Percentiles rank a stretch among this genome's conserved stretches.
phyloP scores from a whole-genome alignment of 2,888 invertebrate genomes.

The Apamea monoglypha region DNA sequence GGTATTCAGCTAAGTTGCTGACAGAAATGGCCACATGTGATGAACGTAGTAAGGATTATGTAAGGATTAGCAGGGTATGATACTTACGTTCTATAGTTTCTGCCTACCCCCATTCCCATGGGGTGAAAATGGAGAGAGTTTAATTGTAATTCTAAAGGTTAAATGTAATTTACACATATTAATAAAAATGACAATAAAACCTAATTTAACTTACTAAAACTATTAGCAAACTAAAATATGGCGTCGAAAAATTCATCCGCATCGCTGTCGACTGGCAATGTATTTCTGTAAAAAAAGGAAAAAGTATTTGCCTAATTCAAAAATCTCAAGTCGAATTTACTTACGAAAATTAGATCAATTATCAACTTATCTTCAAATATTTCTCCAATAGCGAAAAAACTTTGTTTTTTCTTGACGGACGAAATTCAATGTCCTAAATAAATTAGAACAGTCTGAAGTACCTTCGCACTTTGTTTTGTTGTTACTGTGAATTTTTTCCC shows the following conservation, averaged over 20 bases:
- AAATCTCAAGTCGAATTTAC: background rate
- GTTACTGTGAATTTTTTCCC: background rate
- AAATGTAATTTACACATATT: too few species aligned
- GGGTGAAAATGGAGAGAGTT: background rate
- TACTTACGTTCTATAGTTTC: background rate
- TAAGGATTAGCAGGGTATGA: background rate
- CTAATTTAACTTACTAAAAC: background rate
- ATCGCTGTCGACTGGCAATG: background rate
- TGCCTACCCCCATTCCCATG: background rate
- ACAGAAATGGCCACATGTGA: background rate
- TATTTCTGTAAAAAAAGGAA: background rate
- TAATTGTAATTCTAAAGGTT: too few species aligned
- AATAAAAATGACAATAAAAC: background rate
- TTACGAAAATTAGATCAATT: background rate
- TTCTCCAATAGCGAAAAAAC: background rate
- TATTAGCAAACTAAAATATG: background rate
- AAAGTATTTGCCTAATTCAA: background rate
- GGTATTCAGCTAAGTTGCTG: background rate
- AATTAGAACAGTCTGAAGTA: constrained; percentile 15
- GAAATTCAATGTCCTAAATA: constrained; percentile 16
- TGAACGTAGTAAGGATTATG: background rate
- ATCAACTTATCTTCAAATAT: background rate
- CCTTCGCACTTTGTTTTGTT: background rate
- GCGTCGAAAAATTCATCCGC: background rate
- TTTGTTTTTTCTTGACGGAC: constrained; percentile 15